Base-by-base conservation (phyloP, 2,888 invertebrate genomes). In the Drosophila helvetica region DNA sequence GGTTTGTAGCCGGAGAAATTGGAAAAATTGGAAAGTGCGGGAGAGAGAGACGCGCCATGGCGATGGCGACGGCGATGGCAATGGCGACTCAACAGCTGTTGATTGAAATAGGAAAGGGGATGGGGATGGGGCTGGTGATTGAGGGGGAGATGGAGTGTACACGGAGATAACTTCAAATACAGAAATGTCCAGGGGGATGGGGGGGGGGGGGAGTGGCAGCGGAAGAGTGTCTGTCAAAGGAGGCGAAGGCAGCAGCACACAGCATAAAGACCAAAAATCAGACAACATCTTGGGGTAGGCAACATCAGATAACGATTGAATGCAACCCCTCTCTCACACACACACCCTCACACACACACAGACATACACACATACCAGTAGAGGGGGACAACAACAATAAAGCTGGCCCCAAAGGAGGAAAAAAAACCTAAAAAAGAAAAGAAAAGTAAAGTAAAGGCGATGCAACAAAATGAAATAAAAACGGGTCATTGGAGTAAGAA, bases 401-500 rank as follows among this genome's bases (percentile, higher is more conserved):
- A 58, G 66, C 81, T 66, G 43, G 63, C 54, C 50, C 52, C 58
- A 58, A 48, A 79, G 67, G 55, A 81, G 51, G 12, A 65, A 67
- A 15, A 57, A 25, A 33, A 50, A 64, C n/a, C n/a, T 22, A 5
- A 22, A 61, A 33, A 54, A 10, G 51, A 55, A 59, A 59, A 71
- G 17, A 59, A 68, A 77, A 58, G 33, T 17, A 42, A 57, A 70
- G 62, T 68, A 68, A 53, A 62, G 60, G 48, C 56, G 51, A 52
- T 60, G 68, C 69, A 75, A 64, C 75, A 79, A 89, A 88, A 76
- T 74, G 84, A 83, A 78, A 83, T 79, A 82, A 85, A 85, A 85
- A 85, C 86, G 75, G 84, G 84, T 85, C 84, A 85, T 85, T 89
- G 89, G 84, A 89, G 84, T 85, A 85, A 83, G 85, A 74, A 80